Base-by-base conservation (phyloP, 2,888 invertebrate species). In the Stenotaenia linearis region DNA sequence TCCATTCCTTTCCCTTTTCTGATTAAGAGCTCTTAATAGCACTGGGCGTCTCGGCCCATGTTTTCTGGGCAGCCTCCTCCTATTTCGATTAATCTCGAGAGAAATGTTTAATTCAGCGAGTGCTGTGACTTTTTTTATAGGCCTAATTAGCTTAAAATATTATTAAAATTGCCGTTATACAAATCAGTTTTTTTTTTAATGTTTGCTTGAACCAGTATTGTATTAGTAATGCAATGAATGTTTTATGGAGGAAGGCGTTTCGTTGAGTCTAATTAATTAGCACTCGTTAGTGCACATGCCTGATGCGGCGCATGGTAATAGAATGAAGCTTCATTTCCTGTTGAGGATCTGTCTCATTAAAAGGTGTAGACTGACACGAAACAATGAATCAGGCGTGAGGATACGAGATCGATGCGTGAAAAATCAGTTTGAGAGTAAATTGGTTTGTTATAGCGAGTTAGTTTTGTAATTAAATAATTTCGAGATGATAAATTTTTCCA, bases 231-330 rank as follows among this genome's bases (percentile, higher is more conserved):
- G 56, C 56, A 56, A 56, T 56, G 56, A 56, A 56, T 56, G 56
- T 56, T 56, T 56, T 56, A 56, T 56, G 56, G 56, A 56, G 56
- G 56, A 56, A 56, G 56, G 56, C 56, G 56, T 56, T 56, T 56
- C 56, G 56, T 56, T 23, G 56, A 18, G 56, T 56, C 56, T 56
- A 56, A 56, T 56, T 56, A 56, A 56, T 56, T 56, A 56, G 56
- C 56, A 56, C 56, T 56, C 56, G 56, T 56, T 56, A 56, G 56
- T 56, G 56, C 56, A 56, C 56, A 56, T 56, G 56, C 56, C 56
- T 56, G 56, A 56, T 56, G 56, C 56, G 18, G n/a, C 56, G 56
- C 56, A 56, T 56, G 56, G 56, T 56, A 56, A 56, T 56, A 56
- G 56, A 56, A 56, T 56, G 56, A 56, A 56, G 56, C 56, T 56